A percentile compares a stretch with the other conserved stretches of the same genome.
Evolutionary conservation across 2,888 invertebrate species (phyloP).

Genomic region (Eristalinus aeneus): DNA sequence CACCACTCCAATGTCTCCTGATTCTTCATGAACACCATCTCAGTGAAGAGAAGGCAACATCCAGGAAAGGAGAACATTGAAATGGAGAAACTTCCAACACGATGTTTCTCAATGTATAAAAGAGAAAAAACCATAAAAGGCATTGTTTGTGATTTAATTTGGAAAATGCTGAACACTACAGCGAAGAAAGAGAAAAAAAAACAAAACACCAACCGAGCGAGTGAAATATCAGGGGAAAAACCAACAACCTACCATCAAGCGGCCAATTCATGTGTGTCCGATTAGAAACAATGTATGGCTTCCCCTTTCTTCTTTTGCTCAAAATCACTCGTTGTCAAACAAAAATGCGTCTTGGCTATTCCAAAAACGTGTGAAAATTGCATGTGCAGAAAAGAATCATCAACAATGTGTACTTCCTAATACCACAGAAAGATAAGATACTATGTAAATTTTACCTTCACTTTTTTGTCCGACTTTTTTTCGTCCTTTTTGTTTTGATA

Average conservation of each 20-base stretch:
- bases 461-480: slow-evolving; percentile 59
- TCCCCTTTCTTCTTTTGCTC: neutral
- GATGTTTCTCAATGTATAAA: slow-evolving; percentile 44
- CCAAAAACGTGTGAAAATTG: slow-evolving; percentile 30
- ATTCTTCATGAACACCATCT: slow-evolving; percentile 21
- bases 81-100: slow-evolving; percentile 3
- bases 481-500: slow-evolving; percentile 24
- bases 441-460: slow-evolving; percentile 60
- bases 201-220: neutral
- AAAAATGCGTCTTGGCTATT: neutral
- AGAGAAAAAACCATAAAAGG: slow-evolving; percentile 37
- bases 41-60: slow-evolving; percentile 12
- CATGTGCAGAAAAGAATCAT: slow-evolving; percentile 26
- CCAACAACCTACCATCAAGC: neutral
- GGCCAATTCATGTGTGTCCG: neutral
- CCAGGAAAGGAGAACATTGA: slow-evolving; percentile 17
- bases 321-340: neutral
- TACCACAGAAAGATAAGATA: slow-evolving; percentile 58
- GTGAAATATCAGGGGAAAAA: neutral
- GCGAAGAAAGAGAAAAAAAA: neutral
- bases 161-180: neutral
- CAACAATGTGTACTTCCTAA: slow-evolving; percentile 59
- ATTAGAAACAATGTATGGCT: neutral
- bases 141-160: slow-evolving; percentile 37
- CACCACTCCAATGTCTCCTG: slow-evolving; percentile 7